Base-by-base conservation (phyloP, 2,888 invertebrate genomes). In the Hirtodrosophila confusa region DNA sequence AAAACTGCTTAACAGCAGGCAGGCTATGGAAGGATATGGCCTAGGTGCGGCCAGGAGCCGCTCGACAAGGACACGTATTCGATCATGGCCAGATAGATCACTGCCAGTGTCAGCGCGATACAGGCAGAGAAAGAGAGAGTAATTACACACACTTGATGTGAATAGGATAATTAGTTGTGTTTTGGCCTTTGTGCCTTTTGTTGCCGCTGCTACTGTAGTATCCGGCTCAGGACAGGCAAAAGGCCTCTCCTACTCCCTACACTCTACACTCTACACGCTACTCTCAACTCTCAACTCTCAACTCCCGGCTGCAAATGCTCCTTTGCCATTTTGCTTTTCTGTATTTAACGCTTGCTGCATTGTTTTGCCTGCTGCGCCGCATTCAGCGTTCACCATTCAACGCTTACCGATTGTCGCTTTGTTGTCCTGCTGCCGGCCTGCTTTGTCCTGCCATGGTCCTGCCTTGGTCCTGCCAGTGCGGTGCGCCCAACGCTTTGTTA, bases 81-180 rank as follows among this genome's bases (percentile, higher is more conserved):
- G 73, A 73, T 73, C 68, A 68, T 53, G 53, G 43, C 37, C 43
- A 65, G 69, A 74, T 76, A 70, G 73, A 74, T 76, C 71, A 71
- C 66, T 51, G 50, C 36, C 49, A 45, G 54, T 65, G 57, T 33
- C 35, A 17, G 17, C 17, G 17, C 1, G 17, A 17, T 17, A 33
- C 36, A n/a, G 61, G 3, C 5, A 5, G 27, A 27, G 27, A 27
- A 3, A 27, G 27, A 31, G 55, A 44, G 54, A 74, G 73, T 78
- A 83, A 83, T 83, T 78, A 80, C 80, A 71, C 71, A 72, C 78
- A 80, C 84, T 78, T 72, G 79, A 72, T 77, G 69, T 77, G 86
- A 80, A 82, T 78, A 79, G 86, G 79, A 84, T 86, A 86, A 84
- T 84, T 84, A 84, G 82, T 57, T 48, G 75, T 79, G 71, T 84